phyloP scores from a whole-genome alignment of 2,888 invertebrate genomes.

The Macaria liturata region DNA sequence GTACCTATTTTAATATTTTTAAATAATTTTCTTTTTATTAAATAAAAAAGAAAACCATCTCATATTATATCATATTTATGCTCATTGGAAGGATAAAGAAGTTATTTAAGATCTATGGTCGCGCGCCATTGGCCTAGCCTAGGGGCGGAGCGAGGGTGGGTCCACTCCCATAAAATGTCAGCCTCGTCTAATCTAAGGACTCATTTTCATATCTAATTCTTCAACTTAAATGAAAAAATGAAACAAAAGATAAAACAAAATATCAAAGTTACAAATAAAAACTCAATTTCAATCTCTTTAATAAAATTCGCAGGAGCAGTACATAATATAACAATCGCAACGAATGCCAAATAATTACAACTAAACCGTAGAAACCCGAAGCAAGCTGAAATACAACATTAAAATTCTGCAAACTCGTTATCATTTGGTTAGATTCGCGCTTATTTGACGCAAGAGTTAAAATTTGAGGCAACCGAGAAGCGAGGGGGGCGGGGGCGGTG shows the following conservation, averaged over 20 bases:
- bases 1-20: too few species aligned
- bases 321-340: constrained; percentile 44
- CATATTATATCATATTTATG: too few species aligned
- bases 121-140: constrained; percentile 49
- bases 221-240: not conserved
- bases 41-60: too few species aligned
- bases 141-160: constrained; percentile 52
- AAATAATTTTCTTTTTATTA: too few species aligned
- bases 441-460: constrained; percentile 57
- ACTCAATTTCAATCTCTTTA: constrained; percentile 9
- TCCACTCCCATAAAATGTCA: constrained; percentile 22
- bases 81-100: too few species aligned
- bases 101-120: too few species aligned
- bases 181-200: too few species aligned
- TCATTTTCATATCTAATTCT: too few species aligned
- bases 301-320: constrained; percentile 21
- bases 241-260: not conserved
- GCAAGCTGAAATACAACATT: constrained; percentile 55
- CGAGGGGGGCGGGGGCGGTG: constrained; percentile 40
- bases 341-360: constrained; percentile 32
- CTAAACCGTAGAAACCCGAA: constrained; percentile 29
- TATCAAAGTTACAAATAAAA: not conserved
- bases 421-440: constrained; percentile 55
- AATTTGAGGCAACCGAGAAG: constrained; percentile 50
- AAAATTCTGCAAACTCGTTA: constrained; percentile 49